These are phyloP conservation scores for Tenthredo mesomela DNA, from an alignment of 2,888 invertebrate genomes.

Conservation along the genomic window DNA sequence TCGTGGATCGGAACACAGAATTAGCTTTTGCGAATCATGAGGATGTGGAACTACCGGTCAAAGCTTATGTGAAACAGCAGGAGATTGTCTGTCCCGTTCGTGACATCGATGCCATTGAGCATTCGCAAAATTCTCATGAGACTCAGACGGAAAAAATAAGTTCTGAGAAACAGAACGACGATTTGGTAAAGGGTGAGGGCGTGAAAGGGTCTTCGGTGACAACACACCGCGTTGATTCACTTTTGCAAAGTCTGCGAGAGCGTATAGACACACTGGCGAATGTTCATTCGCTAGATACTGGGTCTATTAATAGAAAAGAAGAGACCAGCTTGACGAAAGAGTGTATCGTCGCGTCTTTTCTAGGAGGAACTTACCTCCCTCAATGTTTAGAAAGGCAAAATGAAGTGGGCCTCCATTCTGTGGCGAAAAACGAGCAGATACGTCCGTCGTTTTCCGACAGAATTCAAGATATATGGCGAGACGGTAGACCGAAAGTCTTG, in stretches of 20 bases:
- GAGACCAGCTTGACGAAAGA: conserved; percentile 11
- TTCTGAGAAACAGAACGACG: background rate
- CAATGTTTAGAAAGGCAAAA: conserved; percentile 1
- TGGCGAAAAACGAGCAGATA: background rate
- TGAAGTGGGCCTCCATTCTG: background rate
- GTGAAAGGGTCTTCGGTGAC: conserved; percentile 52
- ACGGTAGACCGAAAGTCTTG: conserved; percentile 45
- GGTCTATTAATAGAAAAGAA: background rate
- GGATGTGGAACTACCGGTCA: background rate
- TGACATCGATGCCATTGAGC: background rate
- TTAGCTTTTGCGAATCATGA: background rate
- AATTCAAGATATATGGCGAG: conserved; percentile 59
- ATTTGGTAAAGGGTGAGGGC: background rate
- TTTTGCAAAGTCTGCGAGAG: conserved; percentile 55
- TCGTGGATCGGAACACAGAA: background rate
- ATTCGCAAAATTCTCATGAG: background rate
- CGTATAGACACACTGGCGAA: conserved; percentile 52
- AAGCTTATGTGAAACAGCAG: background rate
- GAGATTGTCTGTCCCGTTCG: background rate
- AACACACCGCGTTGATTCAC: conserved; percentile 54
- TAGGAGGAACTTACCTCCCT: conserved; percentile 17
- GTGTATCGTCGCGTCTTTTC: conserved; percentile 29
- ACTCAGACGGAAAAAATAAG: background rate
- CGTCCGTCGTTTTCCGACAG: conserved; percentile 58
- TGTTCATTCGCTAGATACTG: conserved; percentile 9